Base-by-base conservation (phyloP, 2,113 vertebrate genomes). In the Regulus satrapa region DNA sequence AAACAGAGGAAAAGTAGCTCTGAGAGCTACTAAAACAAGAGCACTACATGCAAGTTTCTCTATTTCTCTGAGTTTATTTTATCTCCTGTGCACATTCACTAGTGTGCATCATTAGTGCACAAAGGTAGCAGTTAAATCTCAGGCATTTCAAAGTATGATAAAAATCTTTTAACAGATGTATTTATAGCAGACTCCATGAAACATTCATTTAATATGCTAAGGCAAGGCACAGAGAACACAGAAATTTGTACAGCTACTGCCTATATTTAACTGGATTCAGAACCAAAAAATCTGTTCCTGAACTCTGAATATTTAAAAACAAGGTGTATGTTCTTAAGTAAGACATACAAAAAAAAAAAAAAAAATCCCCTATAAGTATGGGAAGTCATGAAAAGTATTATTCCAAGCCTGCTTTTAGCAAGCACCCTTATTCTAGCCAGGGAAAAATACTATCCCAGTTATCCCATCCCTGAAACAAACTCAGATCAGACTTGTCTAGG, bases 211-310 rank as follows among this genome's bases (percentile, higher is more conserved):
- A 90, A 88, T 71, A 83, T 75, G 74, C 89, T 95, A 31, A 93
- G 66, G 84, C 67, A 95, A 96, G 61, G 52, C 76, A 85, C 41
- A 92, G 91, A 54, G 74, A 94, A 90, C 69, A 64, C 1, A 91
- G 78, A 81, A 94, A 85, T 43, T 28, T 38, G 40, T 75, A 66
- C 36, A 82, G 58, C 64, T 77, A 83, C 49, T 67, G 76, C 90
- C 80, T 82, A 58, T 94, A 88, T 96, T 94, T 93, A 92, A 72
- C 73, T 86, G 72, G 75, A 95, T 72, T 91, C 87, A 85, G 77
- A 94, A 96, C 81, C 62, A 92, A 88, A 97, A 96, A 94, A 93
- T 66, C 83, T 94, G 79, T 76, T 69, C 43, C 73, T 92, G 59
- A 84, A 72, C 85, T 95, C 48, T 54, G 68, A 96, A 74, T 85